A percentile compares a stretch with the other conserved stretches of the same genome.
Conservation (phyloP, 1,140 invertebrate genomes). For the Halictus rubicundus region DNA sequence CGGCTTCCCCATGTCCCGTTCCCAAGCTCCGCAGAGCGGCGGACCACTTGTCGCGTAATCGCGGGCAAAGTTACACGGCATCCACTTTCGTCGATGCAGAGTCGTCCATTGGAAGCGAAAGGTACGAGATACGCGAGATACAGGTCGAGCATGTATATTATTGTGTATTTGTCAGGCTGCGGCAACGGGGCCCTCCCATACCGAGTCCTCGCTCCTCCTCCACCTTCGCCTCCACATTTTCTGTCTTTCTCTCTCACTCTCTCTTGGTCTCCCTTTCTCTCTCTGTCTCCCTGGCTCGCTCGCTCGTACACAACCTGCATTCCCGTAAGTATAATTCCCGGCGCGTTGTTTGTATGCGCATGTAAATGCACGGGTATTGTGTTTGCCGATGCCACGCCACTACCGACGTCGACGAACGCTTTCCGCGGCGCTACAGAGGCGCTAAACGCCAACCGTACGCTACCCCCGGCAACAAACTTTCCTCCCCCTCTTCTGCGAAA, state of each 20-base stretch:
- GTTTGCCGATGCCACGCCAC: conserved; percentile 67
- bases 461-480: conserved; percentile 16
- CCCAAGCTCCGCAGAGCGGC: background rate
- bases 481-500: no score
- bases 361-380: conserved; percentile 72
- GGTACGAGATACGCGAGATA: conserved; percentile 23
- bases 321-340: conserved; percentile 68
- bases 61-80: conserved; percentile 31
- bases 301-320: conserved; percentile 50
- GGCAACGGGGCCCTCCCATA: conserved; percentile 42
- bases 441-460: conserved; percentile 9
- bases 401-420: conserved; percentile 24
- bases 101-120: conserved; percentile 32
- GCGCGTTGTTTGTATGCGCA: conserved; percentile 71
- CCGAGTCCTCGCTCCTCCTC: conserved; percentile 35
- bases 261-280: background rate
- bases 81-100: conserved; percentile 38
- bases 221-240: conserved; percentile 29
- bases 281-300: conserved; percentile 2
- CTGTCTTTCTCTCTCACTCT: conserved; percentile 19
- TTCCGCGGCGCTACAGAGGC: conserved; percentile 30
- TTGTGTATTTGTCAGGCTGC: conserved; percentile 61
- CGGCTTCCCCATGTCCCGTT: conserved; percentile 21
- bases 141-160: conserved; percentile 48
- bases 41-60: conserved; percentile 38